Base-by-base conservation (phyloP, 2,113 vertebrate species). In the Ursus arctos region DNA sequence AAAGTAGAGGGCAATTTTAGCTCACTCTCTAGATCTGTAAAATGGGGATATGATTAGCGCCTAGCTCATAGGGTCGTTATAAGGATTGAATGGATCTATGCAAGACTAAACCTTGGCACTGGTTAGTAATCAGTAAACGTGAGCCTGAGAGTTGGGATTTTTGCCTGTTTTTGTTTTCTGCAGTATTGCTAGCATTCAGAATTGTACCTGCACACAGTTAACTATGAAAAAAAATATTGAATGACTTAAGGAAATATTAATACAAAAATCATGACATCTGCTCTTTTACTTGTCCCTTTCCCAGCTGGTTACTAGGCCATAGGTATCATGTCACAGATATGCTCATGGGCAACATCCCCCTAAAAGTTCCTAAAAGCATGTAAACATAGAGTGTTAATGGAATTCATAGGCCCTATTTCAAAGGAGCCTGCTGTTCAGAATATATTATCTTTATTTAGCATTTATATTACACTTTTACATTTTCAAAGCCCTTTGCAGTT, bases 381-480 rank as follows among this genome's bases (percentile, higher is more conserved):
- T 97, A 98, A 98, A 97, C 91, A 97, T 71, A 90, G 87, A 90
- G 95, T 95, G 95, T 49, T 98, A 97, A 98, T 97, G 88, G 76
- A 95, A 98, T 97, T 96, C 96, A 94, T 97, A 97, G 96, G 91
- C 94, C 94, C 57, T 81, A 96, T 97, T 98, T 98, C 97, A 96
- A 98, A 97, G 86, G 65, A 98, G 91, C 95, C 94, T 98, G 95
- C 95, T 96, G 94, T 95, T 97, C 91, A 89, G 97, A 98, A 97
- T 98, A 93, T 91, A 97, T 98, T 97, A 97, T 97, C 96, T 98
- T 98, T 98, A 97, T 97, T 98, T 98, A 98, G 97, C 97, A 98
- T 97, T 97, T 98, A 96, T 98, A 98, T 98, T 97, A 96, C 88
- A 94, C 94, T 98, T 95, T 97, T 97, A 97, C 88, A 97, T 95